phyloP scores from a whole-genome alignment of 2,113 vertebrate species.

The Pholis gunnellus region DNA sequence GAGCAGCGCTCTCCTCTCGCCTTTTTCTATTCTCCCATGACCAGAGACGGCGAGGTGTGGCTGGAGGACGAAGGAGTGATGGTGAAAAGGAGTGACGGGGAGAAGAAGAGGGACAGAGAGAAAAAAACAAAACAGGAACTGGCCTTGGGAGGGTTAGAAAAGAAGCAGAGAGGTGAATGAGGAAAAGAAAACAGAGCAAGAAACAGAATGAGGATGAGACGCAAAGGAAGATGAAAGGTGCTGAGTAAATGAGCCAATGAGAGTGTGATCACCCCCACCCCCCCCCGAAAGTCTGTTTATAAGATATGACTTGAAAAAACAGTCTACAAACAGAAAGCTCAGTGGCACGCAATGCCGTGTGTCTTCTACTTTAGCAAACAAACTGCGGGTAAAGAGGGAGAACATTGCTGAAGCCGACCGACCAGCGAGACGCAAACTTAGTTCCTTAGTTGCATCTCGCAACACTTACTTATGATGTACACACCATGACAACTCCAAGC shows the following conservation, averaged over 20 bases:
- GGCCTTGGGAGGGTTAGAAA: slow-evolving; percentile 35
- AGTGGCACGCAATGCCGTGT: neutral
- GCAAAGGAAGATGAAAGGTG: slow-evolving; percentile 34
- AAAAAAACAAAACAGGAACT: slow-evolving; percentile 44
- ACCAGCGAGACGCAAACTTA: slow-evolving; percentile 20
- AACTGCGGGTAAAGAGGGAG: slow-evolving; percentile 9
- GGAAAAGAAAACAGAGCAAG: slow-evolving; percentile 18
- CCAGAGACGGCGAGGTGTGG: slow-evolving; percentile 62
- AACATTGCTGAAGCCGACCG: slow-evolving; percentile 23
- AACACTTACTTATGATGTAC: slow-evolving; percentile 39
- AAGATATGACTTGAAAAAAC: neutral
- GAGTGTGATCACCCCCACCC: neutral
- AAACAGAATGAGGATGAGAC: slow-evolving; percentile 14
- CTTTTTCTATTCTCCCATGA: slow-evolving; percentile 49
- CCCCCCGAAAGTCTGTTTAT: neutral
- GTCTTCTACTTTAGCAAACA: slow-evolving; percentile 12
- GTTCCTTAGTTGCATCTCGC: slow-evolving; percentile 15
- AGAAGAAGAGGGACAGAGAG: slow-evolving; percentile 41
- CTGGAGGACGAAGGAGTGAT: slow-evolving; percentile 55
- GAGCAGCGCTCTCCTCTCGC: slow-evolving; percentile 15
- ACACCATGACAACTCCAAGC: slow-evolving; percentile 28
- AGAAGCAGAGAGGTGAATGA: slow-evolving; percentile 29
- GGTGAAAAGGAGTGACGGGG: slow-evolving; percentile 51
- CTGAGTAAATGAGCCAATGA: neutral
- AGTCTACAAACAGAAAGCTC: too few species aligned